Conservation (phyloP, 1,140 invertebrate species). For the Pachyrhynchus sulphureomaculatus region DNA sequence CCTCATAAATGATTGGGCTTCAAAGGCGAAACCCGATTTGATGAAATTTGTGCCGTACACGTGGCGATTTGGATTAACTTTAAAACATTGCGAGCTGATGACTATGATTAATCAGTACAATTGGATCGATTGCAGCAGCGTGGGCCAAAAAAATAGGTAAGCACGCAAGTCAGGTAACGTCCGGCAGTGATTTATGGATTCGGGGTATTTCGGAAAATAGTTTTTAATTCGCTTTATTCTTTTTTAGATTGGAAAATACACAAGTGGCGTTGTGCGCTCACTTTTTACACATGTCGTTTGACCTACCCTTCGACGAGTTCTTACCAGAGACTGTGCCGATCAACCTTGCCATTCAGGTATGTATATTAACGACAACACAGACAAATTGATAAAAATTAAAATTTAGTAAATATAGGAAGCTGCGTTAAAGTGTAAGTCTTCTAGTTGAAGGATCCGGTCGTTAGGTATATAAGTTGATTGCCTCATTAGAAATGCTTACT, state of each 20-base stretch:
- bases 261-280: slow-evolving; percentile 93
- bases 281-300: slow-evolving; percentile 88
- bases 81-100: slow-evolving; percentile 95
- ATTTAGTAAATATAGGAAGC: too few relatives aligned
- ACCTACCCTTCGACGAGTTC: slow-evolving; percentile 90
- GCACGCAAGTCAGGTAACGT: neutral
- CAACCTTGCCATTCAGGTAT: slow-evolving; percentile 87
- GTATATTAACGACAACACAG: slow-evolving; percentile 14
- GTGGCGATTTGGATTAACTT: slow-evolving; percentile 86
- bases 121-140: slow-evolving; percentile 97
- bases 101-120: slow-evolving; percentile 96
- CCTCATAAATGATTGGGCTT: slow-evolving; percentile 95
- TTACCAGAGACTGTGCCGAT: slow-evolving; percentile 83
- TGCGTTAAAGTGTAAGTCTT: too few relatives aligned
- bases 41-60: slow-evolving; percentile 96
- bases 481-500: too few relatives aligned
- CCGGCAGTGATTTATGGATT: too few relatives aligned
- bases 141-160: slow-evolving; percentile 64
- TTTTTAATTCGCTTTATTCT: too few relatives aligned
- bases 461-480: too few relatives aligned
- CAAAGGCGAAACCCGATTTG: slow-evolving; percentile 85
- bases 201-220: too few relatives aligned
- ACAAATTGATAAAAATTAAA: neutral
- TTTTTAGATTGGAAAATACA: slow-evolving; percentile 71
- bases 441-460: too few relatives aligned